Evolutionary conservation across 2,797 vertebrate genomes (phyloP).

Genomic region (Crypturellus tataupa): DNA sequence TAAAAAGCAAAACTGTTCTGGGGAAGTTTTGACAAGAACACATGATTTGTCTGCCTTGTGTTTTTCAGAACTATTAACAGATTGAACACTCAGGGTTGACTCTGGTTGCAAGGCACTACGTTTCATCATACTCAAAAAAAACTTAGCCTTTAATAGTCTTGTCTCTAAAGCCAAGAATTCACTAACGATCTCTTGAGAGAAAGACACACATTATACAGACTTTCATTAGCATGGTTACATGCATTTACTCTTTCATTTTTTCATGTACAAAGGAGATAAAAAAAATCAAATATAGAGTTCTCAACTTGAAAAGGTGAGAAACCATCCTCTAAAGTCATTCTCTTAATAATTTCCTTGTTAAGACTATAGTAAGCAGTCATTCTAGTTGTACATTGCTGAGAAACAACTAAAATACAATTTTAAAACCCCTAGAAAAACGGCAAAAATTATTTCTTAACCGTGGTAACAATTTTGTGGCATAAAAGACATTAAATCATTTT

Average conservation of each 20-base stretch:
- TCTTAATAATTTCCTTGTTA: not conserved
- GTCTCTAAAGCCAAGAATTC: not conserved
- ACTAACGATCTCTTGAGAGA: not conserved
- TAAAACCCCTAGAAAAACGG: not conserved
- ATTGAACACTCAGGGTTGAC: not conserved
- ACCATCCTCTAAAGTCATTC: not conserved
- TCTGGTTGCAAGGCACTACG: not conserved
- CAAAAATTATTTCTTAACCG: not conserved
- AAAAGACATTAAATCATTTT: constrained; percentile 15
- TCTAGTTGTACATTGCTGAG: not conserved
- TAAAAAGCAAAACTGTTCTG: not conserved
- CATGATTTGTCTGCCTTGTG: not conserved
- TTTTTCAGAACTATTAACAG: not conserved
- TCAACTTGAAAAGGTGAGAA: not conserved
- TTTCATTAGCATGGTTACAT: not conserved
- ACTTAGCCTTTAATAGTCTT: not conserved
- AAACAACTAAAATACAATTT: not conserved
- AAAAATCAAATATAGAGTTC: not conserved
- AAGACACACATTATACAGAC: not conserved
- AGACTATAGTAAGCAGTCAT: not conserved
- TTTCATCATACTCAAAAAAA: not conserved
- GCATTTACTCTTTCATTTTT: not conserved
- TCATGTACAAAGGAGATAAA: not conserved
- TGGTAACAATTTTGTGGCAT: not conserved
- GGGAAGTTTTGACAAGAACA: not conserved